These are phyloP conservation scores for Dendrolimus punctatus DNA, from an alignment of 1,140 invertebrate genomes.

Conservation along the genomic window DNA sequence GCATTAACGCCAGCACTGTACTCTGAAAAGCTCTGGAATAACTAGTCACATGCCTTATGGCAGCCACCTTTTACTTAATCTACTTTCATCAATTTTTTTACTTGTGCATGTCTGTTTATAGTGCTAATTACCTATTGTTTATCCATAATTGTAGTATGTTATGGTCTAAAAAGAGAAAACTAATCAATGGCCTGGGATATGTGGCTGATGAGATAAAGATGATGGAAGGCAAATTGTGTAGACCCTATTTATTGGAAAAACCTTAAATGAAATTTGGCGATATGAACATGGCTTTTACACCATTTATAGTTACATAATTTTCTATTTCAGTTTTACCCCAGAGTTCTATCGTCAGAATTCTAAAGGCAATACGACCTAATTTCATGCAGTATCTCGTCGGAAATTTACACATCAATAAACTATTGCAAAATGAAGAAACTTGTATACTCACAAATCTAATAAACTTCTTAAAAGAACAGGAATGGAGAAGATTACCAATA, in stretches of 20 bases:
- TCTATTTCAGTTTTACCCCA: constrained; percentile 39
- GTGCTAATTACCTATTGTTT: no score
- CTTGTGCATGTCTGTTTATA: no score
- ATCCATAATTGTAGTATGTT: no score
- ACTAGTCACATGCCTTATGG: no score
- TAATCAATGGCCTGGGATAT: no score
- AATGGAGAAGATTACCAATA: constrained; percentile 28
- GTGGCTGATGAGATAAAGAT: no score
- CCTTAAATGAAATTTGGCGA: no score
- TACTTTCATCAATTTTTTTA: not conserved
- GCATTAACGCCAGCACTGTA: no score
- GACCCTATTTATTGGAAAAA: no score
- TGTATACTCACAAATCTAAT: constrained; percentile 36
- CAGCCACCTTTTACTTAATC: not conserved
- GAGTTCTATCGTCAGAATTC: constrained; percentile 31
- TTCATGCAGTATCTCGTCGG: constrained; percentile 42
- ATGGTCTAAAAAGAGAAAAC: no score
- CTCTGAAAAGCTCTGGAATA: no score
- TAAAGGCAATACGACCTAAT: constrained; percentile 40
- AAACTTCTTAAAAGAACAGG: constrained; percentile 27
- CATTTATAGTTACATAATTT: constrained; percentile 4
- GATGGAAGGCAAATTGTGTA: no score
- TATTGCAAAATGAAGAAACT: constrained; percentile 23
- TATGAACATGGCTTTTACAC: not conserved
- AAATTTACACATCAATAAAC: constrained; percentile 21